phyloP scores from a whole-genome alignment of 2,113 vertebrate genomes.

The Limnothrissa miodon region DNA sequence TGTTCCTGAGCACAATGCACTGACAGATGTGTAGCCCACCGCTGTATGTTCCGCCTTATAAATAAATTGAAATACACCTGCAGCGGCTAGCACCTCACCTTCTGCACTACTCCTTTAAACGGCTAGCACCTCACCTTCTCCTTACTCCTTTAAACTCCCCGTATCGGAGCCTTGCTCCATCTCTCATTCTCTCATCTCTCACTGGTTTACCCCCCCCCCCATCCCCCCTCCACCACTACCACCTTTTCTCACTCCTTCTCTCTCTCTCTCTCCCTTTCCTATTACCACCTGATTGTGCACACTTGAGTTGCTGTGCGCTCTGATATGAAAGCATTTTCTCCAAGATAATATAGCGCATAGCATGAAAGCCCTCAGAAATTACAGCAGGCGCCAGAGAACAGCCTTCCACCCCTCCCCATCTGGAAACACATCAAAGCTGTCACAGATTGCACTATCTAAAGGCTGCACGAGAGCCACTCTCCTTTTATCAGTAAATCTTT shows the following conservation, averaged over 20 bases:
- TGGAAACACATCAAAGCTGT: slow-evolving; percentile 15
- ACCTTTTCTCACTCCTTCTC: background rate
- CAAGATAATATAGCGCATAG: background rate
- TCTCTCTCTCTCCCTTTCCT: background rate
- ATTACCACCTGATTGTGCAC: slow-evolving; percentile 9
- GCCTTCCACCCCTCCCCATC: background rate
- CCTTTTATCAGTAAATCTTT: slow-evolving; percentile 49
- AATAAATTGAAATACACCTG: slow-evolving; percentile 10
- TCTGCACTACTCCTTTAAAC: background rate
- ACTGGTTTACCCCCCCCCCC: background rate
- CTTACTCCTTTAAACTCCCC: background rate
- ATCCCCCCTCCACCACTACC: background rate
- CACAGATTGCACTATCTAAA: background rate
- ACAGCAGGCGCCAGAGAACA: background rate
- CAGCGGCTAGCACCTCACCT: background rate
- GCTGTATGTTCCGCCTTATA: background rate
- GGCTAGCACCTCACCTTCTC: background rate
- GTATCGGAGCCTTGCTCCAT: background rate
- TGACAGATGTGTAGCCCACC: background rate
- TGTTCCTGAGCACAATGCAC: background rate
- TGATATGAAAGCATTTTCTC: background rate
- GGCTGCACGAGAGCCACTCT: slow-evolving; percentile 27
- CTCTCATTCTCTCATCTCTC: background rate
- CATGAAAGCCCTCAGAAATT: slow-evolving; percentile 9
- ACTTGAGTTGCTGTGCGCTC: background rate